Percentiles rank a stretch among this genome's conserved stretches.
Evolutionary conservation across 2,888 invertebrate species (phyloP).

Genomic region (Tetramorium bicarinatum): DNA sequence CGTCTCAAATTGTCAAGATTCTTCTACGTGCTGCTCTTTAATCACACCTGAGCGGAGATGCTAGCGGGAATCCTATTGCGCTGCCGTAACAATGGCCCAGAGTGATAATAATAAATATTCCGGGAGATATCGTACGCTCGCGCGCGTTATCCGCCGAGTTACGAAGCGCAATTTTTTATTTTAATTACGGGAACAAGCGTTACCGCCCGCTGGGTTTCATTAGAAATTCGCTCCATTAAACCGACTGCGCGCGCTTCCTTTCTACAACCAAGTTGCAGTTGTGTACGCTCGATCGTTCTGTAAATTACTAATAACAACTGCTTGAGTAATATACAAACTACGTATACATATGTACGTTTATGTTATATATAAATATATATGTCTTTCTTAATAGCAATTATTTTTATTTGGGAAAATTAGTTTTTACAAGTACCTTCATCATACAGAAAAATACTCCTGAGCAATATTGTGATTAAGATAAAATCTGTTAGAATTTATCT

Average conservation of each 20-base stretch:
- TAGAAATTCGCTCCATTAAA: conserved; percentile 54
- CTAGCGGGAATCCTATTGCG: conserved; percentile 56
- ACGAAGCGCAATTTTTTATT: conserved; percentile 57
- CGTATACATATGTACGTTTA: not conserved
- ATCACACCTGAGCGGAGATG: conserved; percentile 54
- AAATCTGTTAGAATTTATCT: not conserved
- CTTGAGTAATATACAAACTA: not conserved
- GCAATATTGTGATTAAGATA: no score
- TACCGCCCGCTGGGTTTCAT: conserved; percentile 45
- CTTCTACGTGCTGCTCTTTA: conserved; percentile 62
- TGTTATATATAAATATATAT: not conserved
- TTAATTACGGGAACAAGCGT: conserved; percentile 56
- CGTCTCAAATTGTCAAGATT: conserved; percentile 70
- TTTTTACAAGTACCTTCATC: not conserved
- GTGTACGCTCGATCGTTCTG: conserved; percentile 18
- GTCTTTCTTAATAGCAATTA: not conserved
- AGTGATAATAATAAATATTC: conserved; percentile 58
- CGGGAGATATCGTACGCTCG: conserved; percentile 39
- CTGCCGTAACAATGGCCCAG: conserved; percentile 53
- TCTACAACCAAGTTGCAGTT: conserved; percentile 14
- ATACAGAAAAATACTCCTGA: no score
- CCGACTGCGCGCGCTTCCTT: conserved; percentile 18
- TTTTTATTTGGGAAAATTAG: not conserved
- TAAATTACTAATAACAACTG: conserved; percentile 22
- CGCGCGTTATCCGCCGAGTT: conserved; percentile 52